Evolutionary conservation across 1,140 invertebrate genomes (phyloP), one percentile per base, ranked within the genome.

Genomic region (Lepeophtheirus salmonis): DNA sequence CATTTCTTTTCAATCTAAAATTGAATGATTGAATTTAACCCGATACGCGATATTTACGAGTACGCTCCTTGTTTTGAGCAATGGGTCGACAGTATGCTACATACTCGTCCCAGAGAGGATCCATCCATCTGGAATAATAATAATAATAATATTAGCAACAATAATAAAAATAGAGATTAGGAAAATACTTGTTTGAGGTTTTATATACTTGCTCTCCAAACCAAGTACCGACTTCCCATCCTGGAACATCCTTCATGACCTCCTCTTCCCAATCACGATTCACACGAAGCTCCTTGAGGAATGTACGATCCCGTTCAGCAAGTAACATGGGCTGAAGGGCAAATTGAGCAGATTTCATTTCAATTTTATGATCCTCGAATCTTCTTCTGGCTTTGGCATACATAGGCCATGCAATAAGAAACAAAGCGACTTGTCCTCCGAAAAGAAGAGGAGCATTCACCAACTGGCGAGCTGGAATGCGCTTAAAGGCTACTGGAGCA

Each of bases 291-390:
- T 89, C 83, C 66, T 86, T 89, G 67, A 95, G 70, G 66, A 72
- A 78, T 41, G 78, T 78, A 64, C 87, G 71, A 68, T 91, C 86
- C 64, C 79, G 75, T 73, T 91, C 88, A 4, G 88, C 88, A 22
- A 81, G 58, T 50, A 90, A 65, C 63, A 90, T 67, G 0, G 88
- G 84, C 58, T 77, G 73, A 18, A 90, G 70, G 0, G 83, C 86
- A 70, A 84, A 75, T 63, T 77, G 74, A 0, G 80, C 78, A 61
- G 84, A 84, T 24, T 79, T 75, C 72, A 79, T 77, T 74, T 91
- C 88, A 56, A 86, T 73, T 54, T 79, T 71, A 55, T 80, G 68
- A 54, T 70, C 73, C 20, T 71, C 68, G 0, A 78, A 68, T 62
- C 71, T 68, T 66, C 76, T 76, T 60, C 30, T 6, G 30, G 30